A percentile compares a stretch with the other conserved stretches of the same genome.
phyloP scores from a whole-genome alignment of 2,888 invertebrate genomes.

The Cryptocephalus moraei region DNA sequence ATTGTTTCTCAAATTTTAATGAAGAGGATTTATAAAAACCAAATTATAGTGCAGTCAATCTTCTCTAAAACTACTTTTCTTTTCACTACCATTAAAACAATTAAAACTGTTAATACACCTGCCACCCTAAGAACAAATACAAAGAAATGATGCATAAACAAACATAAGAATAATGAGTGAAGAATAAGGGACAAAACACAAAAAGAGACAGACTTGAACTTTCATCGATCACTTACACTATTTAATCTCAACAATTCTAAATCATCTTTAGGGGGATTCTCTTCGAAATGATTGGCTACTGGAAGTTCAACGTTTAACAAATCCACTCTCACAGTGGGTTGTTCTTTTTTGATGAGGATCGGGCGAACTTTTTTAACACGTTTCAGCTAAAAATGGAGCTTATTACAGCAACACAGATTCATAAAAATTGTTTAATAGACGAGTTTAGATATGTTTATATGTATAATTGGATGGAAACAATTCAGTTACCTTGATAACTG shows the following conservation, averaged over 20 bases:
- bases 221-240: constrained; percentile 36
- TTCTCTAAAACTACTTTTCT: too few relatives aligned
- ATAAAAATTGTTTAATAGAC: not conserved
- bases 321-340: constrained; percentile 46
- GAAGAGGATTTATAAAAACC: too few relatives aligned
- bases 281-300: constrained; percentile 62
- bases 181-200: too few relatives aligned
- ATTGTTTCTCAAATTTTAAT: too few relatives aligned
- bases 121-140: too few relatives aligned
- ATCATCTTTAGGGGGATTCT: constrained; percentile 74
- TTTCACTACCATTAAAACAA: too few relatives aligned
- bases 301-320: constrained; percentile 36
- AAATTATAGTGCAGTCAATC: too few relatives aligned
- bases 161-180: too few relatives aligned
- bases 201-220: not conserved
- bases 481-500: constrained; percentile 33
- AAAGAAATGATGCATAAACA: too few relatives aligned
- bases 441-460: constrained; percentile 5
- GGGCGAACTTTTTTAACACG: constrained; percentile 63
- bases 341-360: constrained; percentile 65
- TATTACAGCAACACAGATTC: too few relatives aligned
- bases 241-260: constrained; percentile 44
- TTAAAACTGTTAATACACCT: too few relatives aligned
- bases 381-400: constrained; percentile 35
- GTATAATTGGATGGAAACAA: not conserved